Conservation (phyloP, 2,888 invertebrate species). For the Schizotus pectinicornis region DNA sequence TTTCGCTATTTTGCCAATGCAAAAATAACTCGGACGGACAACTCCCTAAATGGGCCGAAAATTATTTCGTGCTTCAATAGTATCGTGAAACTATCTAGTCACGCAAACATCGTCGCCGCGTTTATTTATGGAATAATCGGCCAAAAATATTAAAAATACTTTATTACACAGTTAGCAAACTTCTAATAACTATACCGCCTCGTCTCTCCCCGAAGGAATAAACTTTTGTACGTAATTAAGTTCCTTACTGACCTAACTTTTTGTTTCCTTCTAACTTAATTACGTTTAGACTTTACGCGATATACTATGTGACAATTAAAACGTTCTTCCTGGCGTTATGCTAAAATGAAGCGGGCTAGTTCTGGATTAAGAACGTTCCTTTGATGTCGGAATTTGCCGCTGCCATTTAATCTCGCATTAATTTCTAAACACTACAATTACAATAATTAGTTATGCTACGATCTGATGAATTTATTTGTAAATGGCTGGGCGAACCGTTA, state of each 20-base stretch:
- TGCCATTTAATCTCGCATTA: constrained; percentile 8
- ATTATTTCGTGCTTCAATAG: no score
- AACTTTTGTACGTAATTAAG: constrained; percentile 5
- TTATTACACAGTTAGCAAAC: no score
- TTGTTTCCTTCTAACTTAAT: constrained; percentile 13
- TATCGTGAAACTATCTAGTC: no score
- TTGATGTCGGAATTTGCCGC: background rate
- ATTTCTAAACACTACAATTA: constrained; percentile 8
- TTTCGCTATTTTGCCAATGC: background rate
- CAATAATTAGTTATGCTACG: no score
- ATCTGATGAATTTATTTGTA: no score
- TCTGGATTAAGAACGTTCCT: constrained; percentile 1
- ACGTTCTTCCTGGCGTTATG: background rate
- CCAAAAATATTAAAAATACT: no score
- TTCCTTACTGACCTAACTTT: constrained; percentile 12
- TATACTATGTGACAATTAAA: constrained; percentile 15
- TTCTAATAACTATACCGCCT: constrained; percentile 1
- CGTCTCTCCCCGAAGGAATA: background rate
- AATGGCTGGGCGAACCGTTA: background rate
- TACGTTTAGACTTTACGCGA: background rate
- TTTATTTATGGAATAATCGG: no score
- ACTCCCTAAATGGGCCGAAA: no score
- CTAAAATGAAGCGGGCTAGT: background rate
- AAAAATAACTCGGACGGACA: background rate
- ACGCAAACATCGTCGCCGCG: no score